Evolutionary conservation across 2,888 invertebrate genomes (phyloP), one percentile per base, ranked within the genome.

Genomic region (Drosophila macrospina): DNA sequence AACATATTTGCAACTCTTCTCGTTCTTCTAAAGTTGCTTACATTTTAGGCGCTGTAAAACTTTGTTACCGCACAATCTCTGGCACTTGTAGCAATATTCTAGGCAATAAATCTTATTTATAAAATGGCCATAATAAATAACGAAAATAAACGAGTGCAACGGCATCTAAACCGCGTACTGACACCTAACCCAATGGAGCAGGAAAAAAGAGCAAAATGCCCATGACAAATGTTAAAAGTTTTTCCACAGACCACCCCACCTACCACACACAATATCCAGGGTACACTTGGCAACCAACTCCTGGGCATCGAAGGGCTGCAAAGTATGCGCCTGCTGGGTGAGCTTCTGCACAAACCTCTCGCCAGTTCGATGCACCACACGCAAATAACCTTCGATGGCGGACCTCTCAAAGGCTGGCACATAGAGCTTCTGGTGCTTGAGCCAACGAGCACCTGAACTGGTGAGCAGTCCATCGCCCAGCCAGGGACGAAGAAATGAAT

Each of bases 381-480:
- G 89, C 76, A 90, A 73, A 56, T 90, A 91, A 6, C 86, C 89
- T 15, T 80, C 78, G 32, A 90, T 81, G 56, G 90, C 83, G 30
- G 78, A 37, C n/a, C 74, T 69, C 37, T 91, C 90, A 76, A 94
- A 94, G 7, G 93, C 92, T 11, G 93, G 93, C 5, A 92, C 91
- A 47, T 93, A 93, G 32, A 93, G 84, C 88, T 93, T 93, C 57
- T 93, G 91, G 69, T 93, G 93, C 30, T 92, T 91, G n/a, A 91
- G 85, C 93, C 93, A 93, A 72, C 93, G 92, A 26, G 91, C 89
- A 30, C 89, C 85, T 57, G 88, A 91, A 34, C 93, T 92, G 13
- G 93, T 93, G 5, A 93, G 83, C 1, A 93, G 89, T 5, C 93
- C 93, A 36, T 92, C 90, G 8, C 93, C 93, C 24, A 93, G 86